These are phyloP conservation scores for Pagetopsis macropterus DNA, from an alignment of 2,797 vertebrate species.

Conservation along the genomic window DNA sequence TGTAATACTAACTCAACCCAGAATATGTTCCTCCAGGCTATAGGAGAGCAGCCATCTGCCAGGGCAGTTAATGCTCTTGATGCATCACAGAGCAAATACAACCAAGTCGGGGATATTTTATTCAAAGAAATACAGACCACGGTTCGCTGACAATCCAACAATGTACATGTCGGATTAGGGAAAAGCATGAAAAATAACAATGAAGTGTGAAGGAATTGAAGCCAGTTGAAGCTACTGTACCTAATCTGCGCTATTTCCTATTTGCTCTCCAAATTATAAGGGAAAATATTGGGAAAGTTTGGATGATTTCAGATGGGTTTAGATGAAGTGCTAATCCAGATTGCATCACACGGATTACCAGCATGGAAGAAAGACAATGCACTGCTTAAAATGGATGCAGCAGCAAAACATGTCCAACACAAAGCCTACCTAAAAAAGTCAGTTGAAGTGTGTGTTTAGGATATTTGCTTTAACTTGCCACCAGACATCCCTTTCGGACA, in stretches of 20 bases:
- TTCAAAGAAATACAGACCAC: conserved; percentile 73
- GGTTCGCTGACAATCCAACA: conserved; percentile 65
- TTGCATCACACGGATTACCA: too few species aligned
- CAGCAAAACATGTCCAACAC: too few species aligned
- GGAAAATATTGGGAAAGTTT: too few species aligned
- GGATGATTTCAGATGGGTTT: too few species aligned
- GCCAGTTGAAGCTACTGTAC: background rate
- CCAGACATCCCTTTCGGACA: too few species aligned
- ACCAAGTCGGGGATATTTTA: conserved; percentile 77
- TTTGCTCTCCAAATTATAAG: background rate
- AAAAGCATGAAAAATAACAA: conserved; percentile 34
- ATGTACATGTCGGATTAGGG: conserved; percentile 64
- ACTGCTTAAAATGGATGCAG: too few species aligned
- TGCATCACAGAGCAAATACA: conserved; percentile 82
- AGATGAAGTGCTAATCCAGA: too few species aligned
- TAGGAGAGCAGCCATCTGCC: conserved; percentile 72
- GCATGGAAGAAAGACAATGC: too few species aligned
- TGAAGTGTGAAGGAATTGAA: conserved; percentile 15
- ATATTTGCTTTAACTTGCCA: too few species aligned
- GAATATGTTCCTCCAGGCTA: conserved; percentile 72
- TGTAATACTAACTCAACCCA: conserved; percentile 68
- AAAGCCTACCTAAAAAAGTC: too few species aligned
- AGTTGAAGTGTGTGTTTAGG: too few species aligned
- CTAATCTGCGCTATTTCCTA: background rate
- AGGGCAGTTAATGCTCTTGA: conserved; percentile 80